Conservation (phyloP, 2,888 invertebrate species). For the Microctonus brassicae region DNA sequence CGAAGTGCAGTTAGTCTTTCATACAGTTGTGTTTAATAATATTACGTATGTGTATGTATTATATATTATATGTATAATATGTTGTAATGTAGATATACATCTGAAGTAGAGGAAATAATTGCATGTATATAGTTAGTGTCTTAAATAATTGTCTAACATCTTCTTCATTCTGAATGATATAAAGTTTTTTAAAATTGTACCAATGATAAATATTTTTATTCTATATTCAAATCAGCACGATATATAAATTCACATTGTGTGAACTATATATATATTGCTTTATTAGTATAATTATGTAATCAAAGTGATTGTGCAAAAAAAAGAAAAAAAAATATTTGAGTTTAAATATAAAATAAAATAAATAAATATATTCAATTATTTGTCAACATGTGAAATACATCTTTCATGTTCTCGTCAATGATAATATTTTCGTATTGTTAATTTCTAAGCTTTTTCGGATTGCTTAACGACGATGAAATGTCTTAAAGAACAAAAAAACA, state of each 20-base stretch:
- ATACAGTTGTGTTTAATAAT: not conserved
- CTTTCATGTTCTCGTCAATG: not conserved
- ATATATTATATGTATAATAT: not conserved
- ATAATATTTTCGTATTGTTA: not conserved
- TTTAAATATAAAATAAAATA: not conserved
- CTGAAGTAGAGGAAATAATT: slow-evolving; percentile 41
- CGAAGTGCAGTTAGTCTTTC: not conserved
- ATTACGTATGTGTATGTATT: not conserved
- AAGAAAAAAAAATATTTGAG: not conserved
- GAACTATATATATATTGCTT: too few species aligned
- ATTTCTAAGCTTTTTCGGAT: not conserved
- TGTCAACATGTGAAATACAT: not conserved
- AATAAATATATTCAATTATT: not conserved
- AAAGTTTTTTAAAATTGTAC: too few species aligned
- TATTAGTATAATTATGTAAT: too few species aligned
- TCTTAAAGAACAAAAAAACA: not conserved
- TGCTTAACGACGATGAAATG: slow-evolving; percentile 22
- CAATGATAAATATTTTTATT: too few species aligned
- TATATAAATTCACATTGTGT: too few species aligned
- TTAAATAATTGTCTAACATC: slow-evolving; percentile 38
- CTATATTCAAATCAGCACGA: too few species aligned
- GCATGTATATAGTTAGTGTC: slow-evolving; percentile 42
- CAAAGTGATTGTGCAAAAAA: too few species aligned
- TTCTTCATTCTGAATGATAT: slow-evolving; percentile 5
- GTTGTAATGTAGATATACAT: slow-evolving; percentile 3